Percentiles rank a stretch among this genome's conserved stretches.
Evolutionary conservation across 2,888 invertebrate genomes (phyloP).

Genomic region (Lochmaea crataegi): DNA sequence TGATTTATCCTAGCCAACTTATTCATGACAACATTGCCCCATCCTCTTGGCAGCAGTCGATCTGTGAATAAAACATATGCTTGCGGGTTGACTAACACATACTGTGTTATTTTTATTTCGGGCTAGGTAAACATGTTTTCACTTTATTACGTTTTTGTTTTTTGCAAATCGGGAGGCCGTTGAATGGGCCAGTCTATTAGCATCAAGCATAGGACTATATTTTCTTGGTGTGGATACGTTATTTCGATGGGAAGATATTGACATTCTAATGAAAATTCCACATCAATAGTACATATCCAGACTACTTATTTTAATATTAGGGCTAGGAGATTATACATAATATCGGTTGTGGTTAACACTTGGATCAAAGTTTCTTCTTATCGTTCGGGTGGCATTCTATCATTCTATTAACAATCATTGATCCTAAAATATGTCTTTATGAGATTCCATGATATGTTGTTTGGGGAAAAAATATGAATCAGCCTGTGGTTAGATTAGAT

Average conservation of each 20-base stretch:
- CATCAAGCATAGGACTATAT: conserved; percentile 14
- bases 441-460: no score
- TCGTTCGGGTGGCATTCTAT: no score
- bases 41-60: conserved; percentile 33
- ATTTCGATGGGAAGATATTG: not conserved
- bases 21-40: conserved; percentile 26
- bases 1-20: conserved; percentile 13
- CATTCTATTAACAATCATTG: no score
- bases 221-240: conserved; percentile 17
- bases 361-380: no score
- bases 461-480: no score
- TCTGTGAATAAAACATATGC: conserved; percentile 31
- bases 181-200: conserved; percentile 29
- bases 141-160: conserved; percentile 38
- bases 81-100: conserved; percentile 45
- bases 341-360: no score
- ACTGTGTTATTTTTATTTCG: conserved; percentile 42
- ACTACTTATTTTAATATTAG: no score
- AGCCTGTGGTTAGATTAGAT: no score
- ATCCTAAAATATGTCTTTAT: no score
- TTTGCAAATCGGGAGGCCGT: conserved; percentile 23
- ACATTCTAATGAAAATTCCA: not conserved
- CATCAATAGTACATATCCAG: not conserved
- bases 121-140: conserved; percentile 53
- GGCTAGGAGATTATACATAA: no score